These are phyloP conservation scores for Melanchra persicariae DNA, from an alignment of 2,888 invertebrate species.

Conservation along the genomic window DNA sequence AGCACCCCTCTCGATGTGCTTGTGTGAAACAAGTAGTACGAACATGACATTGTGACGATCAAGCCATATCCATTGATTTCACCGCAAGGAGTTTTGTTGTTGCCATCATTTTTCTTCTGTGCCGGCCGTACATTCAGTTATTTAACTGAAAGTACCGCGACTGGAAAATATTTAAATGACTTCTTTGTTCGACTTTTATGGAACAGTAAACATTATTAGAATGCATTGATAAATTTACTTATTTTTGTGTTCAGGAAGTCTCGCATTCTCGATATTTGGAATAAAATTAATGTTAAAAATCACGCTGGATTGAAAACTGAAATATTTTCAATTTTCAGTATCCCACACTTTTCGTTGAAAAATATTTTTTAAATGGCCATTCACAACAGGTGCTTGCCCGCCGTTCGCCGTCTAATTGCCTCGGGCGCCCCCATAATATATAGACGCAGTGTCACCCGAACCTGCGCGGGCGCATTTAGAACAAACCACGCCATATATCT, in stretches of 20 bases:
- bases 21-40: neutral
- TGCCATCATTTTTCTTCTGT: neutral
- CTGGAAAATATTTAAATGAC: conserved; percentile 17
- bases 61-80: neutral
- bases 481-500: conserved; percentile 89
- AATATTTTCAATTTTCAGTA: conserved; percentile 32
- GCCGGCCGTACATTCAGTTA: conserved; percentile 5
- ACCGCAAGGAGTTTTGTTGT: neutral
- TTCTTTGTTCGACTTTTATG: conserved; percentile 17
- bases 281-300: neutral
- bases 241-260: neutral
- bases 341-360: conserved; percentile 34
- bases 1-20: conserved; percentile 3
- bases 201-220: conserved; percentile 24
- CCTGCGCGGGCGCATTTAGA: conserved; percentile 85
- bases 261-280: neutral
- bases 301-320: neutral
- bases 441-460: conserved; percentile 77
- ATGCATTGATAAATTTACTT: neutral
- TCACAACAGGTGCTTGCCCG: conserved; percentile 69
- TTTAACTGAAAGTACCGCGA: neutral
- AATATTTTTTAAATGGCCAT: conserved; percentile 64
- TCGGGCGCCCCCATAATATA: conserved; percentile 80
- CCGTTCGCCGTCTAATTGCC: conserved; percentile 79
- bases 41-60: neutral